Evolutionary conservation across 2,797 vertebrate genomes (phyloP).

Genomic region (Pantherophis alleghaniensis): DNA sequence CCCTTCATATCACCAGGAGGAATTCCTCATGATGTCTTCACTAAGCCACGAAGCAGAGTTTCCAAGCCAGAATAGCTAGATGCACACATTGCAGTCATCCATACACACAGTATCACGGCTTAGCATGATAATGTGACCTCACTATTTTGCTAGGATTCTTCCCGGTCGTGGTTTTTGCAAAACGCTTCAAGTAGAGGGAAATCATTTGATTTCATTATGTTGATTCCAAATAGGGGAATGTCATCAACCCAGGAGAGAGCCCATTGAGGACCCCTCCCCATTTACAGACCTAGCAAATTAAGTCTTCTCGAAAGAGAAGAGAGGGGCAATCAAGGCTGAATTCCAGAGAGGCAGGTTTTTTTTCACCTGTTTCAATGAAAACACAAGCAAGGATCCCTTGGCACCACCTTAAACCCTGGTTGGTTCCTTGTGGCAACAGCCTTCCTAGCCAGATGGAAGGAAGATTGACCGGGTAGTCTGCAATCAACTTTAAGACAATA

Average conservation of each 20-base stretch:
- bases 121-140: background rate
- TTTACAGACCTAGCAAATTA: background rate
- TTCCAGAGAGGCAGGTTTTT: background rate
- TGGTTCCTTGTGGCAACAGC: background rate
- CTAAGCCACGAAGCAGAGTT: background rate
- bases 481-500: conserved; percentile 13
- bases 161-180: background rate
- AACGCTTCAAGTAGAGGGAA: background rate
- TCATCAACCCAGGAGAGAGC: background rate
- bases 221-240: background rate
- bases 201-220: no score
- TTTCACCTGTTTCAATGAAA: background rate
- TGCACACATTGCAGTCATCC: background rate
- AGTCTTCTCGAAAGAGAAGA: background rate
- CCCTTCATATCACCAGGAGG: background rate
- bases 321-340: background rate
- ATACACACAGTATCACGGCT: background rate
- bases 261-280: background rate
- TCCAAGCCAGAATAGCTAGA: background rate
- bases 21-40: background rate
- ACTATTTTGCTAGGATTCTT: background rate
- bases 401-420: no score
- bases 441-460: background rate
- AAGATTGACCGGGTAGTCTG: background rate
- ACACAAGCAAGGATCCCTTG: background rate